A percentile compares a stretch with the other conserved stretches of the same genome.
Conservation (phyloP, 1,140 invertebrate genomes). For the Ceratina australensis region DNA sequence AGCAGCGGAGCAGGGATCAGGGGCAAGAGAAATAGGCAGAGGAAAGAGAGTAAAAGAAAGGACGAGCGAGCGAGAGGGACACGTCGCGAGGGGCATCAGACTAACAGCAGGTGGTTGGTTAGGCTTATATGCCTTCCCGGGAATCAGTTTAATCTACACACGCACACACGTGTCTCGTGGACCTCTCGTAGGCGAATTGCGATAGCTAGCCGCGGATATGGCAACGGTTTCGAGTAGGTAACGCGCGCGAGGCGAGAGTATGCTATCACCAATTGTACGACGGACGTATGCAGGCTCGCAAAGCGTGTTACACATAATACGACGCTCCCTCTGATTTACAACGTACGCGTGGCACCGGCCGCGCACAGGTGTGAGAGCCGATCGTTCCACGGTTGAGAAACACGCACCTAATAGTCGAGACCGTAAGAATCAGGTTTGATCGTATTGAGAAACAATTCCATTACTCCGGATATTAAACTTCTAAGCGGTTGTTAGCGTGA, state of each 20-base stretch:
- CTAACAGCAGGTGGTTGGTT: slow-evolving; percentile 70
- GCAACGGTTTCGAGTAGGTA: background rate
- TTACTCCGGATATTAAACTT: no score
- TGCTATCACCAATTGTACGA: slow-evolving; percentile 26
- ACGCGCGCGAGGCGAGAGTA: background rate
- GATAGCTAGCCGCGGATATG: slow-evolving; percentile 20
- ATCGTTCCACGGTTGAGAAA: background rate
- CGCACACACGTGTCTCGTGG: slow-evolving; percentile 24
- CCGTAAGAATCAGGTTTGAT: no score
- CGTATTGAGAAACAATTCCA: no score
- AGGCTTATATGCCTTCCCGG: slow-evolving; percentile 68
- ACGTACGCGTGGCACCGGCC: slow-evolving; percentile 1
- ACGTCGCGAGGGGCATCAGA: slow-evolving; percentile 56
- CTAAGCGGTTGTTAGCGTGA: no score
- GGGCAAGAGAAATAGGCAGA: slow-evolving; percentile 16
- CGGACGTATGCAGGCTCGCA: background rate
- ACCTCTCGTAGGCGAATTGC: slow-evolving; percentile 48
- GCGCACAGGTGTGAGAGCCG: background rate
- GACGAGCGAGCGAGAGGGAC: slow-evolving; percentile 42
- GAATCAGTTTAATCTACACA: slow-evolving; percentile 65
- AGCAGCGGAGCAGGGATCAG: slow-evolving; percentile 10
- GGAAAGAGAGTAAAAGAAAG: slow-evolving; percentile 23
- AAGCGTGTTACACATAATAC: slow-evolving; percentile 20
- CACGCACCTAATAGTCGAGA: no score
- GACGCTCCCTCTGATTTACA: slow-evolving; percentile 22